Conservation (phyloP, 2,113 vertebrate genomes). For the chimpanzee (Pan troglodytes) region NHGRI_mPanTro3-v2.1_pri NC_072417.2:13952501-13953000, state of each 20-base stretch:
- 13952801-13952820: not conserved
- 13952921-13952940: not conserved
- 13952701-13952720: not conserved
- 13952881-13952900: not conserved
- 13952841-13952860: not conserved
- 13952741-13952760: not conserved
- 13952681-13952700: not conserved
- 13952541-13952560: no score
- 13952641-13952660: not conserved
- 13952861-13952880: not conserved
- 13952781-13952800: not conserved
- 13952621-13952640: no score
- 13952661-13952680: not conserved
- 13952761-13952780: not conserved
- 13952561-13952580: no score
- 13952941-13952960: not conserved
- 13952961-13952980: not conserved
- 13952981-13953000: not conserved
- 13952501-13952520: no score
- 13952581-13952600: no score
- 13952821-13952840: not conserved
- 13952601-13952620: no score
- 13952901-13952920: not conserved
- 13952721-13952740: not conserved
- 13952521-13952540: no score